Evolutionary conservation across 2,888 invertebrate genomes (phyloP), one percentile per base, ranked within the genome.

Genomic region (Amphiduros pacificus): DNA sequence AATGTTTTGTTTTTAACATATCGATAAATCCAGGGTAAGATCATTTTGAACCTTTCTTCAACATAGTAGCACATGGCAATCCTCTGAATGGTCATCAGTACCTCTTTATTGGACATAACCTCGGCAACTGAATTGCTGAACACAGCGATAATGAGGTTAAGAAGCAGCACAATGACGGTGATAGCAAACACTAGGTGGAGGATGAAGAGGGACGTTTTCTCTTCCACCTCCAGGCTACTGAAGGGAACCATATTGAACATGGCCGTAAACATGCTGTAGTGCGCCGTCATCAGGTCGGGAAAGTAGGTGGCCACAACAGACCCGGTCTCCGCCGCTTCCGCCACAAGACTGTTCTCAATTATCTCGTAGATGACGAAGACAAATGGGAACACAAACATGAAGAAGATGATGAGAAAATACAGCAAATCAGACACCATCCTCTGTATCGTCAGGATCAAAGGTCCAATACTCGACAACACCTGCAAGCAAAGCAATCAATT

Each of bases 131-230:
- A 44, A 9, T 56, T 11, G 1, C 44, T 48, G 49, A 56, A 56
- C 29, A 56, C 22, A n/a, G 63, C 60, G 20, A 63, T 60, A n/a
- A 60, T 52, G 52, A 63, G 55, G 53, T 63, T 63, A n/a, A 63
- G 4, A 17, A 63, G 41, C 14, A 63, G 24, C 31, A 63, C 52
- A 22, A 56, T 32, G 11, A 60, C 63, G 17, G 52, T 20, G 44
- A 63, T 44, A 2, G 56, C 52, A 49, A 57, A 63, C n/a, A 51
- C 17, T 9, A 56, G 2, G 32, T 63, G 63, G 0, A 54, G 2
- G 9, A 44, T 5, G 20, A 44, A 20, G 6, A 44, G n/a, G 5
- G 44, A 6, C 4, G 44, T 44, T 44, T 44, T 44, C 20, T 44
- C 44, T 20, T 5, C 44, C 5, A 44, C 9, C 6, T 44, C 44